Percentiles rank a stretch among this genome's conserved stretches.
Conservation (phyloP, 92 coral and sea anemone genomes). For the Zoanthus sociatus region DNA sequence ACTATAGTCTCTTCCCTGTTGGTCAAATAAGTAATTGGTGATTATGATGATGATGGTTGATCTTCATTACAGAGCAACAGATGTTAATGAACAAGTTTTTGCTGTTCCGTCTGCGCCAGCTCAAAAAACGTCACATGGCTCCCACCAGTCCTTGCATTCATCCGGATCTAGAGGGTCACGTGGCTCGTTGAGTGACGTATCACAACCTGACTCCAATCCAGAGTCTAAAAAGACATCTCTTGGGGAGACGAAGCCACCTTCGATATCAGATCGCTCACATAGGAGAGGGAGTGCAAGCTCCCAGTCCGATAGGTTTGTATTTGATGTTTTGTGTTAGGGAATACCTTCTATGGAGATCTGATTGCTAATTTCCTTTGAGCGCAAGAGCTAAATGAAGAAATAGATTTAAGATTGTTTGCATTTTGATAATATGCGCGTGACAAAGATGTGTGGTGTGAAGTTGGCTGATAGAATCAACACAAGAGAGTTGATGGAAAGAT, state of each 20-base stretch:
- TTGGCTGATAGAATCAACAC: no score
- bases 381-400: no score
- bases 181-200: conserved; percentile 76
- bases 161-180: conserved; percentile 86
- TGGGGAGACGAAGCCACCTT: conserved; percentile 58
- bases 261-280: conserved; percentile 65
- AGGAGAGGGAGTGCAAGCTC: conserved; percentile 80
- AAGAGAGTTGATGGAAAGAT: no score
- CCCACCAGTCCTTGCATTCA: conserved; percentile 77
- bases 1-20: no score
- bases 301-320: conserved; percentile 27
- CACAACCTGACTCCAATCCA: conserved; percentile 80
- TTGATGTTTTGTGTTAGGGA: neutral
- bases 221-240: conserved; percentile 62
- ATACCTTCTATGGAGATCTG: neutral
- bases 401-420: no score
- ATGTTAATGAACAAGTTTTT: conserved; percentile 48
- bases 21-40: no score
- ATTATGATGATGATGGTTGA: neutral
- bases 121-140: conserved; percentile 63
- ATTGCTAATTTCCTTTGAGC: no score
- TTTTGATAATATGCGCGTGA: no score
- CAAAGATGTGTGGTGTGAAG: no score
- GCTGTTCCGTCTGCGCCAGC: conserved; percentile 82
- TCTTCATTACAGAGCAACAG: neutral